Evolutionary conservation across 2,113 vertebrate genomes (phyloP), one percentile per base, ranked within the genome.

Genomic region (Crocuta crocuta): DNA sequence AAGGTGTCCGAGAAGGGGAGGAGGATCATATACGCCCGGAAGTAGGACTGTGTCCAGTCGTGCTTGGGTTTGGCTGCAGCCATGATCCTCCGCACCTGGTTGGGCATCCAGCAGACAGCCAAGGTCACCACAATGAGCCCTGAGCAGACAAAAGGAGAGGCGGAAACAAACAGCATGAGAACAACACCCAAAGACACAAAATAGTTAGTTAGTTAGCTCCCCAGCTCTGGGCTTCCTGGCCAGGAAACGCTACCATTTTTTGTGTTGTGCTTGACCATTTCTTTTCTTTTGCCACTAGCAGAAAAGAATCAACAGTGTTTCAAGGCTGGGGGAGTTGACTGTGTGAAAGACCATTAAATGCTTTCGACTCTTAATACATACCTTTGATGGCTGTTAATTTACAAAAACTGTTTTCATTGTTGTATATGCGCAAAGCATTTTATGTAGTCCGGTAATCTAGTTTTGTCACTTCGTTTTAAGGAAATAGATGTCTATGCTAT

Each of bases 41-140:
- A 99, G 98, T 99, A 99, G 13, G 94, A 0, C 4, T 12, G 0
- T 0, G 99, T 99, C 99, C 99, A 99, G 61, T 96, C 35, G 2
- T 99, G 98, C 97, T 99, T 99, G 5, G 99, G 99, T n/a, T 98
- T 96, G 0, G 99, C 98, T 0, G 99, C 99, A 7, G 99, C 98
- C 99, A 99, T 99, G 78, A 99, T 98, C 61, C 99, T 99, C 3
- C 99, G 99, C 2, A 99, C 98, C 98, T 99, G 99, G 98, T 99
- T 99, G 13, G 99, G 99, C 98, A 99, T 99, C 99, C 99, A 99
- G 98, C 99, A 99, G 0, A 99, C 93, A 1, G 99, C 99, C 98
- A 99, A 91, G 0, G 99, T 99, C 13, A 98, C 99, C 1, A 99
- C 98, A 2, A 99, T 99, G 95, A 99, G 98, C 92, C 99, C 99